Conservation (phyloP, 2,797 vertebrate genomes). For the Poecilia gillii region DNA sequence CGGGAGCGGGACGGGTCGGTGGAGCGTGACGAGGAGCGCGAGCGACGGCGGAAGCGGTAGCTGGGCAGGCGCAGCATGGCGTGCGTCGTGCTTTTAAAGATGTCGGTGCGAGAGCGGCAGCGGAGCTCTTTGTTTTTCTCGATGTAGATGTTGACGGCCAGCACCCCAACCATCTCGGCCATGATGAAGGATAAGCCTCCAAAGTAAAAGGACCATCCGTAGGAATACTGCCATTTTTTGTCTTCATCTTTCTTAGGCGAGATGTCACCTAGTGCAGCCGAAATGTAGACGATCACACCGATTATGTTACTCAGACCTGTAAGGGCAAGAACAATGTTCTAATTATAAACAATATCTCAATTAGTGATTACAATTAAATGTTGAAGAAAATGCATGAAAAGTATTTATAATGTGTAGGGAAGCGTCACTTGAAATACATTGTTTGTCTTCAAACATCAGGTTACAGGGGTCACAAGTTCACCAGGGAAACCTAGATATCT, state of each 20-base stretch:
- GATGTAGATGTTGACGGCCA: conserved; percentile 96
- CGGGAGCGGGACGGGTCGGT: conserved; percentile 92
- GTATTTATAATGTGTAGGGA: not conserved
- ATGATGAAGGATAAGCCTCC: conserved; percentile 95
- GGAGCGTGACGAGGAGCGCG: conserved; percentile 91
- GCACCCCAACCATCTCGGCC: conserved; percentile 94
- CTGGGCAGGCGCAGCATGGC: conserved; percentile 91
- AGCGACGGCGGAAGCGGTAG: conserved; percentile 92
- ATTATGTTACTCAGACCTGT: conserved; percentile 95
- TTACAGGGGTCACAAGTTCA: not conserved
- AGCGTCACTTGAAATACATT: not conserved
- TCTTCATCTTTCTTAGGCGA: conserved; percentile 92
- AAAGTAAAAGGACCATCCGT: conserved; percentile 97
- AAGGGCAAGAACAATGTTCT: conserved; percentile 13
- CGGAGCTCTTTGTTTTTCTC: conserved; percentile 94
- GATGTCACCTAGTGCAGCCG: conserved; percentile 93
- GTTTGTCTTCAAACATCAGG: not conserved
- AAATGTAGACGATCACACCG: conserved; percentile 95
- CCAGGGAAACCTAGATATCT: not conserved
- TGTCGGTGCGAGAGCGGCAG: conserved; percentile 90
- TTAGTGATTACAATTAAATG: no score
- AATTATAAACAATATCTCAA: conserved; percentile 5
- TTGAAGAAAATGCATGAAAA: not conserved
- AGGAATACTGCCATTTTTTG: conserved; percentile 94
- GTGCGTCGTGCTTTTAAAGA: conserved; percentile 88